These are phyloP conservation scores for Austrofundulus limnaeus DNA, from an alignment of 2,113 vertebrate species.

Conservation along the genomic window DNA sequence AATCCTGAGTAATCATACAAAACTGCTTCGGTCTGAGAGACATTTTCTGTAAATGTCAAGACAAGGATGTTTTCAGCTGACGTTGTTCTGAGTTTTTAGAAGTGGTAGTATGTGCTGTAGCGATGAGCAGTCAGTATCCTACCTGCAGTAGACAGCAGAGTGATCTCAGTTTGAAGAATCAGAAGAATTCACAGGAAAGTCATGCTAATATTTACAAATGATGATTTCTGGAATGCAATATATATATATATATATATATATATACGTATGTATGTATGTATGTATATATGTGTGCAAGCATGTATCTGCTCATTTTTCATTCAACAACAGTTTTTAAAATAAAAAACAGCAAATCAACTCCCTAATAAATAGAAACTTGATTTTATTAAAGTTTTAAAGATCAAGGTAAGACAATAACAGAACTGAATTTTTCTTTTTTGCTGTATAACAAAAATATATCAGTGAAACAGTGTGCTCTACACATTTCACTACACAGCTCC, in stretches of 20 bases:
- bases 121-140: too few species aligned
- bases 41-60: slow-evolving; percentile 49
- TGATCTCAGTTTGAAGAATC: too few species aligned
- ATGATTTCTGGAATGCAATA: too few species aligned
- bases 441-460: not conserved
- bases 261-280: too few species aligned
- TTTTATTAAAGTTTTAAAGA: not conserved
- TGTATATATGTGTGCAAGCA: too few species aligned
- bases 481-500: not conserved
- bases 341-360: too few species aligned
- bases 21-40: slow-evolving; percentile 27
- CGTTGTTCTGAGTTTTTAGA: slow-evolving; percentile 41
- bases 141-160: too few species aligned
- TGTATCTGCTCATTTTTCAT: slow-evolving; percentile 2
- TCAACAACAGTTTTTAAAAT: not conserved
- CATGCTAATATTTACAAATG: too few species aligned
- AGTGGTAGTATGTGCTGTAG: not conserved
- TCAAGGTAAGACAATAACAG: slow-evolving; percentile 2
- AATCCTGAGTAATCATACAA: slow-evolving; percentile 15
- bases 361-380: not conserved
- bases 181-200: too few species aligned
- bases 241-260: too few species aligned
- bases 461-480: not conserved
- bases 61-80: slow-evolving; percentile 30
- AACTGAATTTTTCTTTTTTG: not conserved